Base-by-base conservation (phyloP, 1,140 invertebrate genomes). In the Cecropterus lyciades region DNA sequence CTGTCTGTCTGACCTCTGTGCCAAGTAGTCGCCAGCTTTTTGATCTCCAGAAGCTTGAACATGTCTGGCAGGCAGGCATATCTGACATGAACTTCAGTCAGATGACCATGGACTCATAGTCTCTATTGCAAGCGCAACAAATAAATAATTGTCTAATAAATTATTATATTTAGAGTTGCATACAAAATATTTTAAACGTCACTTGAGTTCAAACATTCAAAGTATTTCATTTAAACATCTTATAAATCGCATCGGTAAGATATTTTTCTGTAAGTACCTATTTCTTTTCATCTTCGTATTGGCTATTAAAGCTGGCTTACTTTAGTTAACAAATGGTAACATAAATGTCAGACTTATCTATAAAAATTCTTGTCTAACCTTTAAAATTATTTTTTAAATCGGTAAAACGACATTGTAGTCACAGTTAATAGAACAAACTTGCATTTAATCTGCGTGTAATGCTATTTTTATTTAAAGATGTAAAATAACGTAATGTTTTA, bases 251-350 rank as follows among this genome's bases (percentile, higher is more conserved):
- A 20, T 20, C 15, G 15, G 16, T 17, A 43, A 43, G 2, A 0
- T 14, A 14, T 14, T n/a, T 43, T 43, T 43, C 11, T 37, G 33
- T 37, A 43, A 43, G 37, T 40, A 40, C 13, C 13, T 43, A 13
- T 43, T 14, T 14, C 40, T 43, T 0, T 43, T 43, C 40, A 43
- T n/a, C 40, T 14, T 14, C 13, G 45, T 24, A 59, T 30, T 48
- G 43, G 43, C 27, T 48, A 49, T 60, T 45, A 60, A 60, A 60
- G 14, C 49, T 60, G 57, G 27, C 45, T 60, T 60, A 60, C 57
- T 60, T 37, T 48, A 60, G 13, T 40, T 60, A 49, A 60, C 57
- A 49, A 17, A 45, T 60, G 37, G 52, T 48, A 59, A 49, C 57
- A 60, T 60, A 49, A 60, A 60, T 17, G 57, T 60, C 57, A 46